A percentile compares a stretch with the other conserved stretches of the same genome.
Evolutionary conservation across 1,140 invertebrate genomes (phyloP).

Genomic region (Phthorimaea operculella): DNA sequence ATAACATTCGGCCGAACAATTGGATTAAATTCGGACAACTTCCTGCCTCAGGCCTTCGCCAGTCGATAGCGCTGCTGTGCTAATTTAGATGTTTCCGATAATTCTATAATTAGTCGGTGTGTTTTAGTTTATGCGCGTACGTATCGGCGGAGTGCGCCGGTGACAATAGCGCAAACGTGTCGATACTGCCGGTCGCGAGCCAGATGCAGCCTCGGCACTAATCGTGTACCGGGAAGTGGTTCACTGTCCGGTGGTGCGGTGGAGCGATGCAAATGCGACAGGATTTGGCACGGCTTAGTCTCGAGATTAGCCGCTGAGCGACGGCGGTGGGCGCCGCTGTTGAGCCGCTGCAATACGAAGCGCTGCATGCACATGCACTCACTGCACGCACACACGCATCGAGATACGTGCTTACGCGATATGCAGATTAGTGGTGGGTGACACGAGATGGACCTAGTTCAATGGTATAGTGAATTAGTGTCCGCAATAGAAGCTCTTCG

Average conservation of each 20-base stretch:
- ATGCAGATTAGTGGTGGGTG: too few species aligned
- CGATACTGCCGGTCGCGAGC: conserved; percentile 21
- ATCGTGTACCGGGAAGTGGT: conserved; percentile 25
- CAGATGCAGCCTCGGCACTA: conserved; percentile 1
- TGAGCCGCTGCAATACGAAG: neutral
- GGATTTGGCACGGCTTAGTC: conserved; percentile 29
- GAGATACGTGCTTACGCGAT: too few species aligned
- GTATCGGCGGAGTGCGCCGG: neutral
- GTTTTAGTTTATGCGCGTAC: neutral
- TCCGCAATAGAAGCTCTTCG: too few species aligned
- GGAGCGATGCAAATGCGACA: conserved; percentile 12
- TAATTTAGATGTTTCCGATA: conserved; percentile 31
- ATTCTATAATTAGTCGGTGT: conserved; percentile 27
- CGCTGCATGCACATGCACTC: too few species aligned
- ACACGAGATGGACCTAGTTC: too few species aligned
- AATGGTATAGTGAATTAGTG: too few species aligned
- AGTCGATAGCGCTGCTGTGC: conserved; percentile 20
- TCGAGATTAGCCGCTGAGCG: conserved; percentile 6
- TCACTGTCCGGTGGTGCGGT: neutral
- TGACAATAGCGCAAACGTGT: conserved; percentile 10
- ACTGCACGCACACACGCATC: too few species aligned
- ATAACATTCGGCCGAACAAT: conserved; percentile 29
- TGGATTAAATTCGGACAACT: conserved; percentile 11
- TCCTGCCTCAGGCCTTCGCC: conserved; percentile 16
- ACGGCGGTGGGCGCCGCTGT: neutral